Conservation (phyloP, 2,888 invertebrate genomes). For the Drosophila prolongata region DNA sequence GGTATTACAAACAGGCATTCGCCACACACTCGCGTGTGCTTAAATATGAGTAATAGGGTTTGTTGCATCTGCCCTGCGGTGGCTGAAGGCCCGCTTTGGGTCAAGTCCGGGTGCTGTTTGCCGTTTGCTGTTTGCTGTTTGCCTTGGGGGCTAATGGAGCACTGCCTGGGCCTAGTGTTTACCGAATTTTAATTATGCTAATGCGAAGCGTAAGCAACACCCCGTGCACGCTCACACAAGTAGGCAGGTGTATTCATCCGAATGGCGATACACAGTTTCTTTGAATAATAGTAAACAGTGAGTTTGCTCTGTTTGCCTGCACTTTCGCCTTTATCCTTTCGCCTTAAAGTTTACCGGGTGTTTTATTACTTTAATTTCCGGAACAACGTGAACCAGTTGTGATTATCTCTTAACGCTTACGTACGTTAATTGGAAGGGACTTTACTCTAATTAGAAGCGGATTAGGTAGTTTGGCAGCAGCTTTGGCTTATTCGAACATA, state of each 20-base stretch:
- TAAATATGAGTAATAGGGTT: slow-evolving; percentile 55
- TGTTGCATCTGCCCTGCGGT: slow-evolving; percentile 65
- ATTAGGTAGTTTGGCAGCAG: slow-evolving; percentile 2
- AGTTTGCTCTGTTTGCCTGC: slow-evolving; percentile 4
- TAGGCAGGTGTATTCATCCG: slow-evolving; percentile 46
- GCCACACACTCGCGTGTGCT: slow-evolving; percentile 27
- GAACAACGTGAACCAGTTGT: slow-evolving; percentile 7
- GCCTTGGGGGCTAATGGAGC: slow-evolving; percentile 56
- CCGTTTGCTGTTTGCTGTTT: slow-evolving; percentile 43
- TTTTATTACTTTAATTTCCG: slow-evolving; percentile 57
- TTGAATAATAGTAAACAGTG: slow-evolving; percentile 30
- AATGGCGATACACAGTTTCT: slow-evolving; percentile 36
- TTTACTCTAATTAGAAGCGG: slow-evolving; percentile 60
- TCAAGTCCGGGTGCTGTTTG: slow-evolving; percentile 51
- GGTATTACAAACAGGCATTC: slow-evolving; percentile 52
- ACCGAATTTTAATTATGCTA: slow-evolving; percentile 74
- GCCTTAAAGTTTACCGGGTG: slow-evolving; percentile 9
- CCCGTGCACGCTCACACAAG: slow-evolving; percentile 13
- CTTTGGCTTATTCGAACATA: background rate
- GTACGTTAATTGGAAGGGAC: slow-evolving; percentile 58
- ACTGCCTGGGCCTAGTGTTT: slow-evolving; percentile 38
- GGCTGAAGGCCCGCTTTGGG: slow-evolving; percentile 51
- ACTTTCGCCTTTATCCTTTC: background rate
- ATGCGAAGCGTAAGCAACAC: slow-evolving; percentile 60
- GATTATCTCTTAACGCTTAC: slow-evolving; percentile 15